phyloP scores from a whole-genome alignment of 2,888 invertebrate genomes.

The Spisula subtruncata region DNA sequence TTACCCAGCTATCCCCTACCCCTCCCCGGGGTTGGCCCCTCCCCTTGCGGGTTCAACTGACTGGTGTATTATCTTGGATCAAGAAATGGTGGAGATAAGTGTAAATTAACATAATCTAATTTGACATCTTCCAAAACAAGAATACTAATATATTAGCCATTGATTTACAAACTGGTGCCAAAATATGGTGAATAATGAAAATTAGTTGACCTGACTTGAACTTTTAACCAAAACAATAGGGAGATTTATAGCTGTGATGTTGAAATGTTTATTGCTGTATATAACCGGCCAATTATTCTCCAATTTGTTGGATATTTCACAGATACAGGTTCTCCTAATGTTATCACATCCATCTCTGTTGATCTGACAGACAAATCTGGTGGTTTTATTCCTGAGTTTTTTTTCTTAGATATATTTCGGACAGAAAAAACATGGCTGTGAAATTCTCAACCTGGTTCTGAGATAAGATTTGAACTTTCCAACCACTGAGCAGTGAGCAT shows the following conservation, averaged over 20 bases:
- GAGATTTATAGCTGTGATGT: background rate
- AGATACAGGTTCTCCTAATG: constrained; percentile 8
- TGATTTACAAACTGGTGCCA: no score
- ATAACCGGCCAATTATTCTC: background rate
- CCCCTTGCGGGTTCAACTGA: no score
- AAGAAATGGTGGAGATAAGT: no score
- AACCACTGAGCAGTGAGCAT: background rate
- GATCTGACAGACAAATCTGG: background rate
- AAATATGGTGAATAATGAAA: no score
- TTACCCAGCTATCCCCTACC: no score
- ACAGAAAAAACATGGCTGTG: background rate
- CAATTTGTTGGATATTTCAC: constrained; percentile 18
- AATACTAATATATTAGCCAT: no score
- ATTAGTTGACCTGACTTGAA: no score
- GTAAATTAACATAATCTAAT: no score
- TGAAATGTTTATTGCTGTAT: background rate
- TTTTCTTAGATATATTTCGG: background rate
- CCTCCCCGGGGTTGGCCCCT: no score
- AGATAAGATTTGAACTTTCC: background rate
- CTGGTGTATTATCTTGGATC: no score
- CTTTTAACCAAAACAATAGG: no score
- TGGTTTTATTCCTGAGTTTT: background rate
- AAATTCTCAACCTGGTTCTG: background rate
- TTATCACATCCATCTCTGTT: constrained; percentile 10
- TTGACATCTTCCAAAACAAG: no score